These are phyloP conservation scores for Acipenser oxyrinchus DNA, from an alignment of 2,797 vertebrate genomes.

Conservation along the genomic window DNA sequence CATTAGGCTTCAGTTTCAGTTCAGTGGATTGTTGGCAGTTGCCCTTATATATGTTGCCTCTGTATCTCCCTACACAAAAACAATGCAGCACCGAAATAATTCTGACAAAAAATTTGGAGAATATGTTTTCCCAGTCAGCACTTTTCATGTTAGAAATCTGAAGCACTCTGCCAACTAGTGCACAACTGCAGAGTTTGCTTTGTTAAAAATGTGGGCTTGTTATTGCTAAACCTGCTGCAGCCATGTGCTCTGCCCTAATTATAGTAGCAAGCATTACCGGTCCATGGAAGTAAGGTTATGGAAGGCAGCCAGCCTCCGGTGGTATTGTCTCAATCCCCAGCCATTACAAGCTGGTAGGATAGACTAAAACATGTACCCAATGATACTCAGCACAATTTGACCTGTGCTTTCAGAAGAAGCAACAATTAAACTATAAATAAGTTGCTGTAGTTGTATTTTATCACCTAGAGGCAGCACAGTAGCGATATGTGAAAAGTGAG, in stretches of 20 bases:
- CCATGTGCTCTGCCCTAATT: slow-evolving; percentile 64
- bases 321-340: slow-evolving; percentile 54
- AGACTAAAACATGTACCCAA: slow-evolving; percentile 20
- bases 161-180: slow-evolving; percentile 42
- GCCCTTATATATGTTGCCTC: no score
- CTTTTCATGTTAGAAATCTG: slow-evolving; percentile 45
- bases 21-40: no score
- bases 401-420: no score
- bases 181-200: slow-evolving; percentile 41
- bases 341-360: slow-evolving; percentile 30
- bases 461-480: no score
- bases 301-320: slow-evolving; percentile 48
- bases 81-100: no score
- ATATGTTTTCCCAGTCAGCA: no score
- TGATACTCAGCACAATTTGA: slow-evolving; percentile 14
- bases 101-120: no score
- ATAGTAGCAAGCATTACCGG: slow-evolving; percentile 59
- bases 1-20: no score
- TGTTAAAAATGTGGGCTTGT: slow-evolving; percentile 44
- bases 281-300: slow-evolving; percentile 52
- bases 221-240: slow-evolving; percentile 49
- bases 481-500: no score
- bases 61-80: no score
- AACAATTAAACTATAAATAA: no score
- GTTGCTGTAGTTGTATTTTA: no score